phyloP scores from a whole-genome alignment of 1,140 invertebrate species.

The Schlechtendalia chinensis region DNA sequence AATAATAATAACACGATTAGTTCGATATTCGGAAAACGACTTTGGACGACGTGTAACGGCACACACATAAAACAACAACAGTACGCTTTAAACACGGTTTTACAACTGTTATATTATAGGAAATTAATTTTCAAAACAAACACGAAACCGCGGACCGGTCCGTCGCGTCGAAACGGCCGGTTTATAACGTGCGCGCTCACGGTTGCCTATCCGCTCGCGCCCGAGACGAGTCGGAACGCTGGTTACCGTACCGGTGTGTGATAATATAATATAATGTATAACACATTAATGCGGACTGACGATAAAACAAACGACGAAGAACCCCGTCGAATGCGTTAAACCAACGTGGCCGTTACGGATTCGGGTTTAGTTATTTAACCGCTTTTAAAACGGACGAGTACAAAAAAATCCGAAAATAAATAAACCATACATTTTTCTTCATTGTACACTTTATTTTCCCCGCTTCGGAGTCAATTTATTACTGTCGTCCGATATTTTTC shows the following conservation, averaged over 20 bases:
- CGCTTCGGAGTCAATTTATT: neutral
- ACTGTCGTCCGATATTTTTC: neutral
- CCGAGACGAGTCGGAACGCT: neutral
- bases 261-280: neutral
- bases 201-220: constrained; percentile 32
- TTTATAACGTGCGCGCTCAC: neutral
- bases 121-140: too few relatives aligned
- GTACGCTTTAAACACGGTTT: too few relatives aligned
- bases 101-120: too few relatives aligned
- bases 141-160: too few relatives aligned
- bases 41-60: too few relatives aligned
- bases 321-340: neutral
- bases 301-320: neutral
- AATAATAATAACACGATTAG: too few relatives aligned
- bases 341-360: neutral
- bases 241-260: too few relatives aligned
- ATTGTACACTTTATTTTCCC: neutral
- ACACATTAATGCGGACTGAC: neutral
- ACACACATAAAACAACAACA: too few relatives aligned
- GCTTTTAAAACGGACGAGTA: neutral
- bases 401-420: constrained; percentile 9
- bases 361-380: neutral
- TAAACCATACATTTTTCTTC: too few relatives aligned
- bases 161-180: too few relatives aligned
- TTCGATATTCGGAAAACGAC: too few relatives aligned